Percentiles rank a stretch among this genome's conserved stretches.
These are phyloP conservation scores for Pteropus alecto DNA, from an alignment of 2,113 vertebrate species.

Conservation along the genomic window DNA sequence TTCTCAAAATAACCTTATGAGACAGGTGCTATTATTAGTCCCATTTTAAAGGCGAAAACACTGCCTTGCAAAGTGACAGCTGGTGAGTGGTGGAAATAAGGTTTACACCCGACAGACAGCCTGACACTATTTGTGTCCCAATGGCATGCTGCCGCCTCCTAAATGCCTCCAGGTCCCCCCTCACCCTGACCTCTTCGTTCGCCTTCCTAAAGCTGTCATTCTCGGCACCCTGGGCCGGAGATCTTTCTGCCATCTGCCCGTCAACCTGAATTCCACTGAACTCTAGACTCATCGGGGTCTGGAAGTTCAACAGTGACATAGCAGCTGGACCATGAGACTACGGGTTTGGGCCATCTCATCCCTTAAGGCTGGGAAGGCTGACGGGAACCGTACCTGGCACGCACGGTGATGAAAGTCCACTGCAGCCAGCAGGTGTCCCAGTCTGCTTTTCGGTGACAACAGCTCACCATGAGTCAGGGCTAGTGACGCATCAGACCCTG, in stretches of 20 bases:
- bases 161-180: neutral
- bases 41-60: neutral
- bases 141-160: too few species aligned
- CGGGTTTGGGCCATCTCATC: neutral
- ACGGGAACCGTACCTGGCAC: neutral
- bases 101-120: neutral
- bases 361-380: neutral
- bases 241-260: neutral
- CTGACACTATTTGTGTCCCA: too few species aligned
- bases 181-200: neutral
- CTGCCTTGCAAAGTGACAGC: neutral
- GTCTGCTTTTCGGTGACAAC: neutral
- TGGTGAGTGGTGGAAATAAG: neutral
- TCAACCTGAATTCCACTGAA: neutral
- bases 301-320: neutral
- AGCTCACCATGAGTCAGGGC: neutral
- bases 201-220: neutral
- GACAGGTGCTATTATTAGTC: neutral
- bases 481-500: too few species aligned
- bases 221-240: neutral
- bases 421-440: neutral
- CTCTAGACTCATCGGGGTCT: neutral
- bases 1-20: neutral
- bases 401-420: neutral
- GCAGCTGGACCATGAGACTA: neutral